A percentile compares a stretch with the other conserved stretches of the same genome.
Conservation (phyloP, 2,797 vertebrate genomes). For the Prunella strophiata region DNA sequence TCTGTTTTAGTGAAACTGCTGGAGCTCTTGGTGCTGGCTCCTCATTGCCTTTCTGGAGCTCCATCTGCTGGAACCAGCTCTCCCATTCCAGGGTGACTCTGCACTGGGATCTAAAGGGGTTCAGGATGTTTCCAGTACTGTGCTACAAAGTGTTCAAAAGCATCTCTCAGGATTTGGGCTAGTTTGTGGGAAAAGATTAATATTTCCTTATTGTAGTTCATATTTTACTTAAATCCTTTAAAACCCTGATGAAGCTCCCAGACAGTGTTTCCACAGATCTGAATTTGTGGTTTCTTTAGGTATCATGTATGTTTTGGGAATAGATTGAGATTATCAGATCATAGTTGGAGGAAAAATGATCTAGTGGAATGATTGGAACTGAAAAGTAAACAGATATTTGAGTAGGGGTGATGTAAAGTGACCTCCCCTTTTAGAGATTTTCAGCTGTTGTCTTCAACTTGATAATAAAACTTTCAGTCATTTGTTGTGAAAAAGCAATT, state of each 20-base stretch:
- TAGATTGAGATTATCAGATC: not conserved
- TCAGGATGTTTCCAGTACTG: not conserved
- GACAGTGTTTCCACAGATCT: not conserved
- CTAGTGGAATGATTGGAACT: not conserved
- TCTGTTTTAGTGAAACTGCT: not conserved
- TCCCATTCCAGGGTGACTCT: not conserved
- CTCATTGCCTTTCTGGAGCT: not conserved
- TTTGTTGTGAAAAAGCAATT: not conserved
- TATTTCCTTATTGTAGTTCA: not conserved
- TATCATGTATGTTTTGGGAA: not conserved
- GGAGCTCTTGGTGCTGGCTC: not conserved
- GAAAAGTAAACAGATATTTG: not conserved
- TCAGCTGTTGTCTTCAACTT: not conserved
- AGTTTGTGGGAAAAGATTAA: not conserved
- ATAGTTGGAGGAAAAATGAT: not conserved
- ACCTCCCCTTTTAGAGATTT: not conserved
- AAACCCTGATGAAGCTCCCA: accelerated
- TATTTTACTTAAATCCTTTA: not conserved
- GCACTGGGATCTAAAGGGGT: accelerated
- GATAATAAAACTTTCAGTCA: not conserved
- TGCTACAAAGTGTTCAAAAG: not conserved
- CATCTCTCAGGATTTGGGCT: not conserved
- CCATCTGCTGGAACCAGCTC: constrained; percentile 42
- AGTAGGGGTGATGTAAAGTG: not conserved
- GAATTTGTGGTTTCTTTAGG: not conserved